Evolutionary conservation across 2,888 invertebrate genomes (phyloP), one percentile per base, ranked within the genome.

Genomic region (Hoplodrina blanda): DNA sequence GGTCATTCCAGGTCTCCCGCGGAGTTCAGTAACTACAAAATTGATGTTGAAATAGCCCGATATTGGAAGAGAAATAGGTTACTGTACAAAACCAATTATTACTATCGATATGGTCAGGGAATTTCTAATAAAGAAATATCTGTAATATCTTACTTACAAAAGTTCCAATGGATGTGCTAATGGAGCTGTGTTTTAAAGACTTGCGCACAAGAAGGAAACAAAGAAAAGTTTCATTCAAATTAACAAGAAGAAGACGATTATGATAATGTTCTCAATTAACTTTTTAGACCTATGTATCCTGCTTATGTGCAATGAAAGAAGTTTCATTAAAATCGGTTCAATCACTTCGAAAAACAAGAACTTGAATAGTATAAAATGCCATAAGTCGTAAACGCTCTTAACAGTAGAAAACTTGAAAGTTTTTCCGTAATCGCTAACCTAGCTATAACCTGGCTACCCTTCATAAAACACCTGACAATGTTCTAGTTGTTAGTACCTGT

Each of bases 1-100:
- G 52, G 63, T 63, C 49, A 78, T 77, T 77, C 77, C 25, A 77
- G 61, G 56, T 77, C 37, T 52, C 78, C 81, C 25, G 62, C 53
- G 30, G 81, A 53, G 76, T 77, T 63, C 53, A 61, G 53, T 46
- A 46, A 5, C 17, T 56, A 55, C 56, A 57, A 56, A 69, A 69
- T 76, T 74, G 76, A 66, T 30, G 67, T 53, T 49, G n/a, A 41
- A 46, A 75, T 75, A 56, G 46, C 80, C 52, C 20, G 61, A 54
- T 76, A 80, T 53, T 76, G 80, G 53, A 56, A 17, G 52, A 53
- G 44, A 46, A 66, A 62, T 56, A 44, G 50, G 50, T 30, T 55
- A 44, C 13, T 52, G 52, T 52, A 20, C 53, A 56, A 54, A 75
- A 74, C 44, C 54, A 74, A 74, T 74, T 74, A 59, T 50, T 50